A percentile compares a stretch with the other conserved stretches of the same genome.
Conservation (phyloP, 2,888 invertebrate species). For the Lepidonotus clava region DNA sequence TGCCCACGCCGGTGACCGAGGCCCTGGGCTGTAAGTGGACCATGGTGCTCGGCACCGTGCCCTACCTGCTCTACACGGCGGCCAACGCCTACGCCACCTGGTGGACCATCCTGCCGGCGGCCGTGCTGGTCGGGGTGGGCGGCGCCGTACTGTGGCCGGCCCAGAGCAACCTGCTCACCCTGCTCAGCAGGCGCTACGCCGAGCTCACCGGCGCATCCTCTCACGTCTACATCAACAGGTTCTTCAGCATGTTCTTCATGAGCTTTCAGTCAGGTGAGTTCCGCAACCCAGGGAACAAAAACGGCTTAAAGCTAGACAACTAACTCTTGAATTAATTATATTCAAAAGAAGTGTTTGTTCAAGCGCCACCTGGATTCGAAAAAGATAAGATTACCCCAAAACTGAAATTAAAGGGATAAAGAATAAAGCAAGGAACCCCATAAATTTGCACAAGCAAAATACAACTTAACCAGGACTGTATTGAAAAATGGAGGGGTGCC, state of each 20-base stretch:
- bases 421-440: no score
- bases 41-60: slow-evolving; percentile 92
- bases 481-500: no score
- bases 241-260: slow-evolving; percentile 99
- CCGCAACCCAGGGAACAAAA: background rate
- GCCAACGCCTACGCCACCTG: slow-evolving; percentile 93
- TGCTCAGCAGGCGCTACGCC: background rate
- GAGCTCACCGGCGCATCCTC: background rate
- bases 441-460: no score
- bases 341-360: no score
- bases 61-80: slow-evolving; percentile 94
- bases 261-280: slow-evolving; percentile 96
- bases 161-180: slow-evolving; percentile 89
- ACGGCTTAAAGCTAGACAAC: no score
- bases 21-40: slow-evolving; percentile 87
- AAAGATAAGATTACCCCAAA: no score
- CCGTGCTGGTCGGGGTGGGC: slow-evolving; percentile 92
- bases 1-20: background rate
- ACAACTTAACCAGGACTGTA: no score
- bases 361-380: no score
- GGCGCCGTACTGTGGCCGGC: slow-evolving; percentile 98
- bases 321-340: no score
- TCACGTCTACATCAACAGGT: slow-evolving; percentile 87
- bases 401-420: no score
- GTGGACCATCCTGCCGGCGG: slow-evolving; percentile 87